Evolutionary conservation across 2,113 vertebrate genomes (phyloP).

Genomic region (Cynocephalus volans): DNA sequence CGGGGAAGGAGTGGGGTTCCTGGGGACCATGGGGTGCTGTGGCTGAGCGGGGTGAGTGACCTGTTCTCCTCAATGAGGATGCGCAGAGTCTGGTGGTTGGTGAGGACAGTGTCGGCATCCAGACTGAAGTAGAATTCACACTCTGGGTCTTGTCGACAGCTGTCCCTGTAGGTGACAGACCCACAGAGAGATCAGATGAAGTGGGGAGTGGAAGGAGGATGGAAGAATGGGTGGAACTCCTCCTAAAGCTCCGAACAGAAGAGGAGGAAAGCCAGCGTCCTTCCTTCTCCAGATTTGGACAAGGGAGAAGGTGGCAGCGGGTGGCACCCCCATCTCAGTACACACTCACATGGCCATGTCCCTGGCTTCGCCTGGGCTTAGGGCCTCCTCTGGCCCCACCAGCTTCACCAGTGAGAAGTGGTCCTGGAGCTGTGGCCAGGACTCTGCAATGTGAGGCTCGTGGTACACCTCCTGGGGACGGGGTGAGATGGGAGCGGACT

Average conservation of each 20-base stretch:
- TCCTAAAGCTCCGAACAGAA: too few relatives aligned
- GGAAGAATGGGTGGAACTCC: too few relatives aligned
- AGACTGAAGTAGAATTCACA: constrained; percentile 92
- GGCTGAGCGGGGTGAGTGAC: constrained; percentile 66
- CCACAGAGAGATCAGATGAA: background rate
- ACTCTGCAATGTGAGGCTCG: constrained; percentile 88
- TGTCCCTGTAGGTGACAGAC: constrained; percentile 85
- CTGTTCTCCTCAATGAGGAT: constrained; percentile 91
- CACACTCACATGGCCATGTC: constrained; percentile 91
- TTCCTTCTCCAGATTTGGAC: background rate
- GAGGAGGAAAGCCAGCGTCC: background rate
- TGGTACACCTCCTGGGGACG: constrained; percentile 89
- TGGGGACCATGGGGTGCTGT: background rate
- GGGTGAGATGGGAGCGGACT: accelerated
- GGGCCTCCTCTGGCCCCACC: constrained; percentile 91
- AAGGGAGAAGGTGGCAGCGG: too few relatives aligned
- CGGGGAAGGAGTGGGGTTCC: background rate
- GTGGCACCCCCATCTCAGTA: accelerated
- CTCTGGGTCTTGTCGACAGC: constrained; percentile 87
- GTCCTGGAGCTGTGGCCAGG: constrained; percentile 86
- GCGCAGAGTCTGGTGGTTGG: constrained; percentile 87
- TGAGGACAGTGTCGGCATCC: constrained; percentile 89
- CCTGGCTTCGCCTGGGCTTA: constrained; percentile 88
- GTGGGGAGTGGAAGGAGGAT: accelerated
- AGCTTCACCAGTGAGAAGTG: constrained; percentile 87